A percentile compares a stretch with the other conserved stretches of the same genome.
Conservation (phyloP, 2,888 invertebrate genomes). For the Limnephilus marmoratus region DNA sequence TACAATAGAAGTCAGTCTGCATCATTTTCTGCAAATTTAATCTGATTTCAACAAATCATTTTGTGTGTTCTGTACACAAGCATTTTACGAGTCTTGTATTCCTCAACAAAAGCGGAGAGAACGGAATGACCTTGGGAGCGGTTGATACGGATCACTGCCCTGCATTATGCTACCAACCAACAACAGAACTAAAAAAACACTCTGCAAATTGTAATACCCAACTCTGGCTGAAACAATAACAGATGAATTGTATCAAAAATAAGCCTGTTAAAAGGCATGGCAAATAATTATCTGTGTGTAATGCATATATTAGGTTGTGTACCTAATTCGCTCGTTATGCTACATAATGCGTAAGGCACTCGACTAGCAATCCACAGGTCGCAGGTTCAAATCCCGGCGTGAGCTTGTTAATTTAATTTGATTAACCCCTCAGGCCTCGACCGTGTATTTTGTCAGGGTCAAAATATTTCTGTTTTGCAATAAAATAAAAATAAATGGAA, state of each 20-base stretch:
- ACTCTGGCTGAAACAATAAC: not conserved
- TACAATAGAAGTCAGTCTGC: not conserved
- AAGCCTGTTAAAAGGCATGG: not conserved
- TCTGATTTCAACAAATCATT: not conserved
- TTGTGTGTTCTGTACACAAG: not conserved
- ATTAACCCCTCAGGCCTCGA: too few species aligned
- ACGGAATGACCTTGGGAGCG: slow-evolving; percentile 3
- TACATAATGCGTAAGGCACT: too few species aligned
- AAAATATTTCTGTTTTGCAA: too few species aligned
- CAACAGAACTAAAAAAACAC: slow-evolving; percentile 12
- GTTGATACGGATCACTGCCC: not conserved
- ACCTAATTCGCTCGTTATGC: not conserved
- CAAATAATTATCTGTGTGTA: not conserved
- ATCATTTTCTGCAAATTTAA: not conserved
- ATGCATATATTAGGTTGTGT: not conserved
- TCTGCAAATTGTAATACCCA: not conserved
- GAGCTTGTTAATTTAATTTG: too few species aligned
- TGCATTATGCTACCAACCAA: not conserved
- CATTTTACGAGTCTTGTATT: not conserved
- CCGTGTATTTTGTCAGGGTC: too few species aligned
- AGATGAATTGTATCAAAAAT: not conserved
- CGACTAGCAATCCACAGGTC: too few species aligned
- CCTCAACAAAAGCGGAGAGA: not conserved
- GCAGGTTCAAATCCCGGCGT: too few species aligned
- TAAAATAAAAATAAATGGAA: too few species aligned